phyloP scores from a whole-genome alignment of 2,797 vertebrate species.

The Oreochromis grahami region DNA sequence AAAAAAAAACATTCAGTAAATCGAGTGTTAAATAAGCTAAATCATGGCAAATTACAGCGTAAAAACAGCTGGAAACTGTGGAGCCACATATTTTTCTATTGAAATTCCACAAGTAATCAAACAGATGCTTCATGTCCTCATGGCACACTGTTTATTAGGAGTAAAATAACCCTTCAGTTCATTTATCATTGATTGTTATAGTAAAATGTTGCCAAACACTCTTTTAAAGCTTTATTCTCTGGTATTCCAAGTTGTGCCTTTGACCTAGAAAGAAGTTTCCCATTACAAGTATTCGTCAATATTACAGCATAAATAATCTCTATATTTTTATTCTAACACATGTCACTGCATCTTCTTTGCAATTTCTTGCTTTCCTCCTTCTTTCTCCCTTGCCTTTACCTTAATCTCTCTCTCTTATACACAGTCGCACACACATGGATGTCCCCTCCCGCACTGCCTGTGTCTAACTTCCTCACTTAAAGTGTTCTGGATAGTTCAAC shows the following conservation, averaged over 20 bases:
- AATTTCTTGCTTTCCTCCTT: neutral
- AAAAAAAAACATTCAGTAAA: neutral
- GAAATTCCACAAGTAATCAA: neutral
- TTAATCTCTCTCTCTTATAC: neutral
- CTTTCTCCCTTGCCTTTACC: neutral
- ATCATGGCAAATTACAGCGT: neutral
- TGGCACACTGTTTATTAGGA: neutral
- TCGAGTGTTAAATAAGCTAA: neutral
- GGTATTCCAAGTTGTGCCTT: neutral
- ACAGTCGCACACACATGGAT: neutral
- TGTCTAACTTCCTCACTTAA: conserved; percentile 41
- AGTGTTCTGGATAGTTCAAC: conserved; percentile 65
- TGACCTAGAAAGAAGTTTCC: neutral
- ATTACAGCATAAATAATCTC: neutral
- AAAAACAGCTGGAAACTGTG: neutral
- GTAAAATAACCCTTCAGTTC: neutral
- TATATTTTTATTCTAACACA: neutral
- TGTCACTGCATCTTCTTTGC: neutral
- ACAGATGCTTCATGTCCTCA: neutral
- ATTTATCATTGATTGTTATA: neutral
- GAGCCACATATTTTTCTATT: neutral
- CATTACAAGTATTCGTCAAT: neutral
- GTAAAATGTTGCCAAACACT: neutral
- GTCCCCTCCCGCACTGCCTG: conserved; percentile 16
- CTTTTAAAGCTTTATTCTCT: neutral